Conservation (phyloP, 2,888 invertebrate species). For the Dromius quadrimaculatus region DNA sequence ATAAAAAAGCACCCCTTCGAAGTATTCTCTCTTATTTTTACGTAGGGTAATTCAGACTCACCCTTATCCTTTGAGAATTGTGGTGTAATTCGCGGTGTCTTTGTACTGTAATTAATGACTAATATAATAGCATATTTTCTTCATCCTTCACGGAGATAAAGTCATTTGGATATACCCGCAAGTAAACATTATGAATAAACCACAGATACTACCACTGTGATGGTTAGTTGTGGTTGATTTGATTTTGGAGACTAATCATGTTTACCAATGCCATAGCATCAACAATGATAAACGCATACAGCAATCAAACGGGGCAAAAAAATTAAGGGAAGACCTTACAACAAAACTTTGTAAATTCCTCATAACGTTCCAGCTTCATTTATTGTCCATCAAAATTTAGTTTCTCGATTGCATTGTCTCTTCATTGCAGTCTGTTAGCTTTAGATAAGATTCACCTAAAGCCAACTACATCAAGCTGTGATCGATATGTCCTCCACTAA, state of each 20-base stretch:
- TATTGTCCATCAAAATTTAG: slow-evolving; percentile 1
- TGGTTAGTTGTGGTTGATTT: too few relatives aligned
- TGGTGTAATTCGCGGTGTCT: slow-evolving; percentile 29
- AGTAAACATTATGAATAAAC: too few relatives aligned
- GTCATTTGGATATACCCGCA: too few relatives aligned
- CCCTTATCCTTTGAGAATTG: slow-evolving; percentile 20
- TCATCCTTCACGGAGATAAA: slow-evolving; percentile 8
- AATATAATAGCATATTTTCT: slow-evolving; percentile 26
- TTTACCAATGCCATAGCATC: too few relatives aligned
- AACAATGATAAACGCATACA: too few relatives aligned
- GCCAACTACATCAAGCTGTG: not conserved
- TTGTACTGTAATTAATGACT: slow-evolving; percentile 31
- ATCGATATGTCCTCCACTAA: slow-evolving; percentile 3
- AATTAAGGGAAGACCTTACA: too few relatives aligned
- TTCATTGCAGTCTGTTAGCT: not conserved
- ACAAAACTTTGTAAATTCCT: too few relatives aligned
- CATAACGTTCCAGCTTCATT: slow-evolving; percentile 1
- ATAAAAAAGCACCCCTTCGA: slow-evolving; percentile 29
- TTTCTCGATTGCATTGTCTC: slow-evolving; percentile 6
- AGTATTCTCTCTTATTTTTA: slow-evolving; percentile 31
- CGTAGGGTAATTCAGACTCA: slow-evolving; percentile 2
- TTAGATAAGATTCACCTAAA: slow-evolving; percentile 28
- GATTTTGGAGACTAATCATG: too few relatives aligned
- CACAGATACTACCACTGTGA: too few relatives aligned
- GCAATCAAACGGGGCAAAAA: too few relatives aligned